Conservation (phyloP, 2,797 vertebrate species). For the Mormyrus hasselquistii region DNA sequence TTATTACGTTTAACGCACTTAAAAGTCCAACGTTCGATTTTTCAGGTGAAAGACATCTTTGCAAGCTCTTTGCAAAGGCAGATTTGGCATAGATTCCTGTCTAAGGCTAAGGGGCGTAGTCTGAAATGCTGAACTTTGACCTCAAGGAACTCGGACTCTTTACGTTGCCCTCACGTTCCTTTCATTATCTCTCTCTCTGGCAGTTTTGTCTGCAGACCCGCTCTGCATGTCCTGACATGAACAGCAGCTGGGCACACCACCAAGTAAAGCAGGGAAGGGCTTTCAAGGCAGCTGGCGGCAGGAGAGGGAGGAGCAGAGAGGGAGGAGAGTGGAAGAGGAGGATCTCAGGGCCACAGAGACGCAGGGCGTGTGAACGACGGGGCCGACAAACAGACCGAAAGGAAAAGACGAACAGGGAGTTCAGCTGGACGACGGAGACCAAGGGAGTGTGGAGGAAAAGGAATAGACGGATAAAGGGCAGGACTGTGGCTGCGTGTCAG, state of each 20-base stretch:
- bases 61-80: constrained; percentile 20
- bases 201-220: constrained; percentile 22
- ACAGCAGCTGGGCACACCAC: constrained; percentile 47
- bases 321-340: constrained; percentile 28
- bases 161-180: constrained; percentile 17
- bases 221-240: constrained; percentile 59
- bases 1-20: neutral
- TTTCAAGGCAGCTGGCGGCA: constrained; percentile 42
- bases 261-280: constrained; percentile 51
- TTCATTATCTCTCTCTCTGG: neutral
- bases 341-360: constrained; percentile 38
- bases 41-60: constrained; percentile 8
- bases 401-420: neutral
- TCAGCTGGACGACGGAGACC: neutral
- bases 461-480: constrained; percentile 30
- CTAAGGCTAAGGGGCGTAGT: constrained; percentile 4
- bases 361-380: constrained; percentile 23
- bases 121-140: constrained; percentile 54
- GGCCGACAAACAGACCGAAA: neutral
- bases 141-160: constrained; percentile 46
- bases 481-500: constrained; percentile 31
- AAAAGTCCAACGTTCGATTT: neutral
- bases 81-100: constrained; percentile 7
- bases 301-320: constrained; percentile 37
- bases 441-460: constrained; percentile 44